These are phyloP conservation scores for Reticulitermes lucifugus DNA, from an alignment of 2,888 invertebrate genomes.

Conservation along the genomic window DNA sequence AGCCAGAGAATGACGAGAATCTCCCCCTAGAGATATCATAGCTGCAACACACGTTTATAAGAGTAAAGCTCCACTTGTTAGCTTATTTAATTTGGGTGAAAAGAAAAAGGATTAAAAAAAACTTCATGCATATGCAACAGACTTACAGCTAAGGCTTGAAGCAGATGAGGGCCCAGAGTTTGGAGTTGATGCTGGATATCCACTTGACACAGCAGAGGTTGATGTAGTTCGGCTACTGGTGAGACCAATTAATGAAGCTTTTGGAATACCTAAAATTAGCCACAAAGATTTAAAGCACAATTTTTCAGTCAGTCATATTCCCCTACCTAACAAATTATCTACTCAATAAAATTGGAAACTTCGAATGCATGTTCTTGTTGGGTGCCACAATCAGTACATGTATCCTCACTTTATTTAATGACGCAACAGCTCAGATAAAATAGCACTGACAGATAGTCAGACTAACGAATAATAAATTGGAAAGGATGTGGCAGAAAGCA, in stretches of 20 bases:
- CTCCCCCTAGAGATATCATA: conserved; percentile 68
- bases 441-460: too few species aligned
- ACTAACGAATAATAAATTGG: too few species aligned
- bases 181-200: conserved; percentile 75
- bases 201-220: conserved; percentile 61
- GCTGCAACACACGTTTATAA: conserved; percentile 26
- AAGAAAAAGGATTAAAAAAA: background rate
- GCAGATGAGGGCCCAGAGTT: conserved; percentile 78
- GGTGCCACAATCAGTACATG: too few species aligned
- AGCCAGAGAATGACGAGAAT: conserved; percentile 76
- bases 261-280: conserved; percentile 76
- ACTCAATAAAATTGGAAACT: too few species aligned
- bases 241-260: conserved; percentile 82
- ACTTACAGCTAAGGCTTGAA: conserved; percentile 75
- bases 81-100: background rate
- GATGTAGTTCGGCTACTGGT: conserved; percentile 73
- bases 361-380: too few species aligned
- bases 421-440: too few species aligned
- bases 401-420: too few species aligned
- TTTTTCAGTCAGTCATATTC: too few species aligned
- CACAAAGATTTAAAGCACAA: too few species aligned
- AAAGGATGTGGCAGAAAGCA: too few species aligned
- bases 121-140: background rate
- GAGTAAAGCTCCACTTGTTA: background rate
- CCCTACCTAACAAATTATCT: too few species aligned